Percentiles rank a stretch among this genome's conserved stretches.
phyloP scores from a whole-genome alignment of 2,888 invertebrate species.

The Gerris lacustris region DNA sequence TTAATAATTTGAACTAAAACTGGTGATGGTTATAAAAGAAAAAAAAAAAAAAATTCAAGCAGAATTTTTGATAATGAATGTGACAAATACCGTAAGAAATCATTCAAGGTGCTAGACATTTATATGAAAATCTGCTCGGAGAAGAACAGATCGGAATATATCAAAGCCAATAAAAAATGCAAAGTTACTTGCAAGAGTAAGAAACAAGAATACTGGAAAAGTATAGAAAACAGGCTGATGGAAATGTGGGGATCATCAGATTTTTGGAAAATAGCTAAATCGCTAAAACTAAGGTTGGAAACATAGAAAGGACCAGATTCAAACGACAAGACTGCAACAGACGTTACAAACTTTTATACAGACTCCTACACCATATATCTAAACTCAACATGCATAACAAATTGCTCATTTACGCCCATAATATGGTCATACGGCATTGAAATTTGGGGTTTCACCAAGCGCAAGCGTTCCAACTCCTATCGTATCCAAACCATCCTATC shows the following conservation, averaged over 20 bases:
- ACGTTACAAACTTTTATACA: no score
- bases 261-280: constrained; percentile 1
- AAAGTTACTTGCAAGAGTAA: background rate
- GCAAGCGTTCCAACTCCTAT: no score
- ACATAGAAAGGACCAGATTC: no score
- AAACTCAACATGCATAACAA: no score
- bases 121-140: background rate
- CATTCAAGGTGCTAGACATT: background rate
- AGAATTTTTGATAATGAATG: background rate
- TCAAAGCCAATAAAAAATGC: background rate
- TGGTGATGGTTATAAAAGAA: background rate
- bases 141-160: background rate
- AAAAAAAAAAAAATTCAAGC: background rate
- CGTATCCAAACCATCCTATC: no score
- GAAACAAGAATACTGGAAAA: background rate
- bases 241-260: background rate
- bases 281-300: background rate
- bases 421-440: no score
- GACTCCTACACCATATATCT: no score
- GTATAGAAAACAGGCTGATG: background rate
- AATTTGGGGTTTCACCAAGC: no score
- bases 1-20: background rate
- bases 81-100: background rate
- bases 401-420: no score
- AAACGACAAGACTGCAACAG: no score